phyloP scores from a whole-genome alignment of 1,140 invertebrate species.

The Eurosta solidaginis region DNA sequence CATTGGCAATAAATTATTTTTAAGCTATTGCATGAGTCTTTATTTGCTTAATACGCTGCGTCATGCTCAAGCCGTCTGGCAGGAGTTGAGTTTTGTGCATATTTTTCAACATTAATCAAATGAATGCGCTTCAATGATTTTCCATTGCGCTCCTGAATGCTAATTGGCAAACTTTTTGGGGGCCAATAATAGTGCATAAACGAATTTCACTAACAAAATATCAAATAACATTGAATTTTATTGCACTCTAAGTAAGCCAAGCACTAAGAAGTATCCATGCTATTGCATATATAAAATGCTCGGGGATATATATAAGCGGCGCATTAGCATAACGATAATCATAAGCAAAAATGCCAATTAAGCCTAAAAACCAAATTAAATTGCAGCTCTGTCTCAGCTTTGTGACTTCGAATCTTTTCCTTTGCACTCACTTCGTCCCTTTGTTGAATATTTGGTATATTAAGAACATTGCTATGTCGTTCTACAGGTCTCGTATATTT shows the following conservation, averaged over 20 bases:
- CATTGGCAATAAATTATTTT: background rate
- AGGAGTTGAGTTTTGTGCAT: background rate
- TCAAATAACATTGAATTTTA: slow-evolving; percentile 32
- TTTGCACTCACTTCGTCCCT: too few species aligned
- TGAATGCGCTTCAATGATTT: slow-evolving; percentile 10
- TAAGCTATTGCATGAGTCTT: background rate
- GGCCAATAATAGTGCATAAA: background rate
- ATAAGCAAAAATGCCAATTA: slow-evolving; percentile 35
- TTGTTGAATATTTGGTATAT: too few species aligned
- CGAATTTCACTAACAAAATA: slow-evolving; percentile 29
- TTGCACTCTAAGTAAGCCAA: slow-evolving; percentile 3
- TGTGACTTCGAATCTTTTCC: too few species aligned
- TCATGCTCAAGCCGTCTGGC: too few species aligned
- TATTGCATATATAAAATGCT: background rate
- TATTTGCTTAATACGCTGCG: background rate
- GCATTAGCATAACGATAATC: slow-evolving; percentile 33
- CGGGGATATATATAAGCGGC: background rate
- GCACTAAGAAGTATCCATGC: background rate
- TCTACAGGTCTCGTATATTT: too few species aligned
- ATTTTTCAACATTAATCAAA: slow-evolving; percentile 23
- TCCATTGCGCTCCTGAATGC: background rate
- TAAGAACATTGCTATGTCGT: too few species aligned
- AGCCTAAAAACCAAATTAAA: background rate
- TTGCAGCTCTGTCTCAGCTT: too few species aligned
- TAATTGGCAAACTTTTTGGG: background rate